Conservation (phyloP, 1,140 invertebrate genomes). For the Myzus persicae region DNA sequence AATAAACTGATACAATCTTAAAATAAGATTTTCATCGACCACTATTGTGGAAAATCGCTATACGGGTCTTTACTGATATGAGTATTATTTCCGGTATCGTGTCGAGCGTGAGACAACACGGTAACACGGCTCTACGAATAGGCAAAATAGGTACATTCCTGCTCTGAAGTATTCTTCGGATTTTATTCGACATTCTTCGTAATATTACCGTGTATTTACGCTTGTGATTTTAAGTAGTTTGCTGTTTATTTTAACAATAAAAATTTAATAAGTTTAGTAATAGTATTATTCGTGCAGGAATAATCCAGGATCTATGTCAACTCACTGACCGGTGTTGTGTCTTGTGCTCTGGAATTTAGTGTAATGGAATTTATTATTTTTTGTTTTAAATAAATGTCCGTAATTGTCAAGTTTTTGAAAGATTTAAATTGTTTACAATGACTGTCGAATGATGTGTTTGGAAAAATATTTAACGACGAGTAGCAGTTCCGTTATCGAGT, state of each 20-base stretch:
- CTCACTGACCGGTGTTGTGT: not conserved
- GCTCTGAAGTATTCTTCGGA: not conserved
- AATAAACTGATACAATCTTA: not conserved
- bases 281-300: not conserved
- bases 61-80: too few relatives aligned
- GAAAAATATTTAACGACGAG: not conserved
- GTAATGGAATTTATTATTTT: not conserved
- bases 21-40: too few relatives aligned
- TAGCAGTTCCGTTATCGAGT: not conserved
- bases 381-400: not conserved
- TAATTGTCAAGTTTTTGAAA: not conserved
- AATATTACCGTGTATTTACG: not conserved
- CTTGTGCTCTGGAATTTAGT: not conserved
- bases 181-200: not conserved
- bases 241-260: not conserved
- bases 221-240: not conserved
- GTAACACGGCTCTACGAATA: not conserved
- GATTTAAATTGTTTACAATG: not conserved
- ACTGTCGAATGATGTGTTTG: not conserved
- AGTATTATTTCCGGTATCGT: too few relatives aligned
- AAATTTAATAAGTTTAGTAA: not conserved
- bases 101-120: not conserved
- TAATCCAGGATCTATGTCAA: not conserved
- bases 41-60: not conserved
- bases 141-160: not conserved